Conservation (phyloP, 2,113 vertebrate genomes). For the Cromileptes altivelis region DNA sequence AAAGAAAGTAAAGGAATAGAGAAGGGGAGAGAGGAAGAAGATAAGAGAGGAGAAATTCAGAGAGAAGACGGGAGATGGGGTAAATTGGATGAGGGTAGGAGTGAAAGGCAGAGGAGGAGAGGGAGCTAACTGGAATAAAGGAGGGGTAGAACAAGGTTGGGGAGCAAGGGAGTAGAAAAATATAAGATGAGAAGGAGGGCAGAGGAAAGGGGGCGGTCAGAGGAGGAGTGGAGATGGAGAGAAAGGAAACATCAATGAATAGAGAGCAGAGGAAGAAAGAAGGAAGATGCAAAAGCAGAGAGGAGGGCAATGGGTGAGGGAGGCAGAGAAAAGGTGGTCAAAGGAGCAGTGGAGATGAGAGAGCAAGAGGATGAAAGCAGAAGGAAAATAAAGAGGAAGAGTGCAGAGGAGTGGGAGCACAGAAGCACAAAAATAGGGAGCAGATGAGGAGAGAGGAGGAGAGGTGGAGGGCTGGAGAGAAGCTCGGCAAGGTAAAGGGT, state of each 20-base stretch:
- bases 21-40: not conserved
- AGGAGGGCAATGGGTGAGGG: not conserved
- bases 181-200: not conserved
- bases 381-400: not conserved
- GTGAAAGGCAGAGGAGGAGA: conserved; percentile 38
- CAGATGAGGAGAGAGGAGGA: not conserved
- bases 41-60: not conserved
- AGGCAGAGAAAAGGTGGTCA: not conserved
- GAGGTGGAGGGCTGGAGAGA: too few species aligned
- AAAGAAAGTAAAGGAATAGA: not conserved
- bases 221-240: not conserved
- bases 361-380: not conserved
- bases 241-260: not conserved
- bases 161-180: too few species aligned
- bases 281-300: not conserved
- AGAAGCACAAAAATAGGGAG: not conserved
- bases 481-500: too few species aligned
- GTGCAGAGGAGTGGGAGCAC: not conserved
- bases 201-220: not conserved
- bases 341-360: not conserved
- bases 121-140: conserved; percentile 11
- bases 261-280: conserved; percentile 3
- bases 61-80: not conserved
- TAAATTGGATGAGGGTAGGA: conserved; percentile 10
- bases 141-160: not conserved